Evolutionary conservation across 2,113 vertebrate genomes (phyloP), one percentile per base, ranked within the genome.

Genomic region (Paradoxurus hermaphroditus): DNA sequence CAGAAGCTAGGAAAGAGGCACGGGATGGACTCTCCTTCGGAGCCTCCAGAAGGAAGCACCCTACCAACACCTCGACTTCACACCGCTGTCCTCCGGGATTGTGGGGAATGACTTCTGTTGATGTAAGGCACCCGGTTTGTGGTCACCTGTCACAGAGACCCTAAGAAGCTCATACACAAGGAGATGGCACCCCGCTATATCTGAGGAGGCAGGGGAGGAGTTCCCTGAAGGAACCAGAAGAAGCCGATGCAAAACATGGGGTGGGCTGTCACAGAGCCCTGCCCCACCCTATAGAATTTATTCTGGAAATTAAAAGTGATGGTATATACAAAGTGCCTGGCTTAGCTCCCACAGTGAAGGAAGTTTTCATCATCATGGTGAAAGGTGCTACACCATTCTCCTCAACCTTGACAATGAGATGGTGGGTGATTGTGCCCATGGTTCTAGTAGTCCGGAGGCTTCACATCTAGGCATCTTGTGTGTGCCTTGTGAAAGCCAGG

Each of bases 251-350:
- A 12, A 44, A 67, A 27, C n/a, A 27, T 15, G 19, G 53, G 25
- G 27, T 36, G 14, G 46, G 12, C 6, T 68, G 7, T 84, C 84
- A 41, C 11, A 68, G 77, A 44, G 13, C 19, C 5, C 70, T 4
- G 46, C 39, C 49, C 19, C 75, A 27, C 29, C 39, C 10, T 29
- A 19, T 2, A 7, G 68, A 34, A 44, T 46, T 56, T 56, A n/a
- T 29, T 51, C 70, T 63, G 63, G 59, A 85, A 89, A 51, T 59
- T 13, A 23, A 46, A 68, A 34, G 19, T 15, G 29, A n/a, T 31
- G 25, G 2, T 29, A 13, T 13, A 4, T 2, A 31, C 1, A 1
- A 13, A 70, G 36, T 21, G 27, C 16, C 39, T 49, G 3, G 25
- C 27, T 5, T 1, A 19, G 63, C 53, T 72, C 53, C 78, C 4